Percentiles rank a stretch among this genome's conserved stretches.
Conservation (phyloP, 2,888 invertebrate species). For the Synanthedon formicaeformis region DNA sequence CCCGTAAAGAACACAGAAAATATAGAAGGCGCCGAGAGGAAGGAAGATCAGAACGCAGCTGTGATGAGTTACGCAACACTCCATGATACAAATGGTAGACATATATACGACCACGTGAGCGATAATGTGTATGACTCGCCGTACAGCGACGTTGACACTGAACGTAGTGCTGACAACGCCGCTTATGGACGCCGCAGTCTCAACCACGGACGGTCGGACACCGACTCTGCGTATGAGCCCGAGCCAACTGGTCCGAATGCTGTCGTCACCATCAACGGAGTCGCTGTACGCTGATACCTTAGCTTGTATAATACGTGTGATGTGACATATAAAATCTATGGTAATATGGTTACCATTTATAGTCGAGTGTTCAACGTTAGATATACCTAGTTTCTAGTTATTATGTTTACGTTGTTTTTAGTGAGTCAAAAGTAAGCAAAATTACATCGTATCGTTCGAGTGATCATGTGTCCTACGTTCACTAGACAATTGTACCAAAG, state of each 20-base stretch:
- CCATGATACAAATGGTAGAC: constrained; percentile 74
- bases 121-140: constrained; percentile 83
- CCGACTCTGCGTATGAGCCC: constrained; percentile 73
- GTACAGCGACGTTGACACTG: constrained; percentile 72
- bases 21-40: constrained; percentile 86
- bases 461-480: constrained; percentile 43
- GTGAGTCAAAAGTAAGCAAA: constrained; percentile 9
- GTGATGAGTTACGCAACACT: constrained; percentile 90
- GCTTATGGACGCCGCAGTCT: constrained; percentile 51
- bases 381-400: too few species aligned
- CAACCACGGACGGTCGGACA: constrained; percentile 19
- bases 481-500: constrained; percentile 65
- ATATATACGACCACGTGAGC: constrained; percentile 66
- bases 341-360: not conserved
- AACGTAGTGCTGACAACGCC: constrained; percentile 61
- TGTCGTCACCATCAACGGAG: constrained; percentile 89
- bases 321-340: constrained; percentile 7
- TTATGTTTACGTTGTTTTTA: too few species aligned
- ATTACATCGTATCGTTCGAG: constrained; percentile 14
- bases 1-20: constrained; percentile 92
- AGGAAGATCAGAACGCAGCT: constrained; percentile 87
- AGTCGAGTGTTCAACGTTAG: not conserved
- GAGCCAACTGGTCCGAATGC: constrained; percentile 73
- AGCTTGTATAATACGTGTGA: not conserved
- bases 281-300: constrained; percentile 79